Base-by-base conservation (phyloP, 2,888 invertebrate species). In the Cryptocephalus moraei region DNA sequence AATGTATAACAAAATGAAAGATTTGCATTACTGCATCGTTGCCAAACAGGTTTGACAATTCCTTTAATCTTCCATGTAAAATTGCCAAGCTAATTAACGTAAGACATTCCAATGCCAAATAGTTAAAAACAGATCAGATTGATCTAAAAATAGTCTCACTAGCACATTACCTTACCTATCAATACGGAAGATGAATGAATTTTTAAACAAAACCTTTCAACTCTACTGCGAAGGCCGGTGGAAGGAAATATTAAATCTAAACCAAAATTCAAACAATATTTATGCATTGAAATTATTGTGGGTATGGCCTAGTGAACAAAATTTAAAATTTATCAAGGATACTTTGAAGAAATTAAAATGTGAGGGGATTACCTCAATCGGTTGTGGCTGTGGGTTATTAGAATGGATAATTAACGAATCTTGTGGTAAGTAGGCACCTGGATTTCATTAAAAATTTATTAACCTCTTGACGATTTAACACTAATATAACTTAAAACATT, bases 351-450 rank as follows among this genome's bases (percentile, higher is more conserved):
- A 73, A 33, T 62, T 75, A 12, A 54, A 70, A 6, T 71, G 81
- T 54, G 61, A 66, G 8, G 72, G 71, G 31, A 67, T 88, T 36
- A 65, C 81, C 47, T 88, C 88, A 55, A 69, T 90, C 33, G 89
- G 89, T 1, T 89, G 89, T 64, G 89, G 90, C 10, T 82, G 81
- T 53, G 89, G 89, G 1, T 70, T 90, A n/a, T 71, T 90, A 32
- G 90, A 90, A 67, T 89, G 89, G 88, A 78, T 89, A 54, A 70
- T 90, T 41, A 71, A 71, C 39, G 70, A 79, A 66, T 78, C 79
- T 57, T 78, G 79, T 57, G 81, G 86, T 86, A 68, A 68, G 47
- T 42, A 39, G 39, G 39, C 33, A 43, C 39, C 11, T 22, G 22
- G 44, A 42, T 11, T 40, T 44, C 36, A 36, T 39, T 47, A 22